phyloP scores from a whole-genome alignment of 2,113 vertebrate genomes.

The Hipposideros armiger region DNA sequence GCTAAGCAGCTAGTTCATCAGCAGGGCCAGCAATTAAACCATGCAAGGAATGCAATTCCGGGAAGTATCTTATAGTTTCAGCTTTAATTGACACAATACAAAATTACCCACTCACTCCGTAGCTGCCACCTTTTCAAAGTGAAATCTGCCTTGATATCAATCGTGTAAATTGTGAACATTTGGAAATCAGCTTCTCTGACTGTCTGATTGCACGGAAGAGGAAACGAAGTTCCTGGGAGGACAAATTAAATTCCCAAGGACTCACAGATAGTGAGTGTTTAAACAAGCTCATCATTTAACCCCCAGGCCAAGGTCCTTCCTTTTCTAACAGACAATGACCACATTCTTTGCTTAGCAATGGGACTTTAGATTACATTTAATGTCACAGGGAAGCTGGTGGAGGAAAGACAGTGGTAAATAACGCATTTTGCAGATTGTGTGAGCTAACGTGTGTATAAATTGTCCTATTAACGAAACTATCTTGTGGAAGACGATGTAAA shows the following conservation, averaged over 20 bases:
- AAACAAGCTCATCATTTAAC: not conserved
- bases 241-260: not conserved
- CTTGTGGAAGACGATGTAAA: slow-evolving; percentile 61
- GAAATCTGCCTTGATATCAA: not conserved
- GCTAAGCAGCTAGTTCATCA: not conserved
- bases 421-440: not conserved
- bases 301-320: not conserved
- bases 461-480: not conserved
- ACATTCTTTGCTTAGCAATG: not conserved
- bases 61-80: not conserved
- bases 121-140: not conserved
- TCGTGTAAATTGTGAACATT: not conserved
- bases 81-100: not conserved
- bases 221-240: not conserved
- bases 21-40: too few relatives aligned
- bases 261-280: not conserved
- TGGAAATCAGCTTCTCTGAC: not conserved
- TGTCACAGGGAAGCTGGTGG: not conserved
- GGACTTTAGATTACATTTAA: not conserved
- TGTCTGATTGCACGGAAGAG: not conserved
- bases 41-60: not conserved
- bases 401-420: not conserved
- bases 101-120: not conserved
- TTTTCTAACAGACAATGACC: not conserved
- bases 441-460: not conserved